phyloP scores from a whole-genome alignment of 2,113 vertebrate genomes.

The Montifringilla adamsi region DNA sequence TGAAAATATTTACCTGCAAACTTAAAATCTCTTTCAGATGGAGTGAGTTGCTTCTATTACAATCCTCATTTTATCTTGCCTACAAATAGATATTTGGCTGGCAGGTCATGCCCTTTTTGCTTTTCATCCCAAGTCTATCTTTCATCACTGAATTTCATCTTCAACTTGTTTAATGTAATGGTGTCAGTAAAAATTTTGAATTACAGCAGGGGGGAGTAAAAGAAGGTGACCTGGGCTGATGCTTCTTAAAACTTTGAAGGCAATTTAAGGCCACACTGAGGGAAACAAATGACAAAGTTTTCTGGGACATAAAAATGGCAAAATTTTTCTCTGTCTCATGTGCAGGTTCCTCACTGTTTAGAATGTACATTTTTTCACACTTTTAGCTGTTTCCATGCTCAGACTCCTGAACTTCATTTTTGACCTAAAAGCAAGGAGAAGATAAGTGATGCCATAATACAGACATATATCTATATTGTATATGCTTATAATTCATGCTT shows the following conservation, averaged over 20 bases:
- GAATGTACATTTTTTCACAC: background rate
- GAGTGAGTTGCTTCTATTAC: background rate
- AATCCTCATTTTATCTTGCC: background rate
- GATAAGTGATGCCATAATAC: rapidly evolving
- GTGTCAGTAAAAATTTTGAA: background rate
- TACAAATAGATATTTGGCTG: background rate
- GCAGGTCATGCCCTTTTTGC: background rate
- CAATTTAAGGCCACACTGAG: background rate
- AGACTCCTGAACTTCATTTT: background rate
- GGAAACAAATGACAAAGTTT: background rate
- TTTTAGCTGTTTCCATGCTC: background rate
- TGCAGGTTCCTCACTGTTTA: background rate
- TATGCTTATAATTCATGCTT: background rate
- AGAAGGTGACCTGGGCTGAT: background rate
- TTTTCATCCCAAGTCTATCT: background rate
- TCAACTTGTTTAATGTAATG: background rate
- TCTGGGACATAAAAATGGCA: background rate
- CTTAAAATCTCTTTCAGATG: background rate
- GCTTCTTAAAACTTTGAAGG: background rate
- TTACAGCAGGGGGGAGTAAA: background rate
- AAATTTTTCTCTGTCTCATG: background rate
- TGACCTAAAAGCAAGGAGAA: background rate
- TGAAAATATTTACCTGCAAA: background rate
- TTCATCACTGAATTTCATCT: background rate
- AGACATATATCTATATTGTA: rapidly evolving